Evolutionary conservation across 2,888 invertebrate genomes (phyloP), one percentile per base, ranked within the genome.

Genomic region (Thera britannica): DNA sequence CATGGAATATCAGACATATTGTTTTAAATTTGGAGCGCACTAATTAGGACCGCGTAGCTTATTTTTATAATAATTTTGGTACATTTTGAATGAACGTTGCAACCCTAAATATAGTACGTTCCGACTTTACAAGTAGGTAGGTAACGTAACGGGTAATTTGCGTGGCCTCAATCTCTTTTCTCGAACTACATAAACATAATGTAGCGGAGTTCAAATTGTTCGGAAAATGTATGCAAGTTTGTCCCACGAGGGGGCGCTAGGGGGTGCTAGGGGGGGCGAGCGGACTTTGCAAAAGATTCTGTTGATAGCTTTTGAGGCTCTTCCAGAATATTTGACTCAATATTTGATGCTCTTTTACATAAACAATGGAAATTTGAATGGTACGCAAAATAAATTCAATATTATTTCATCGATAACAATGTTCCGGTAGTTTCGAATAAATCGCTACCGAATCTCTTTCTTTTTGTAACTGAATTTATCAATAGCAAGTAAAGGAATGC

Each of bases 211-310:
- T 62, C 63, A 70, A 70, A 71, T 70, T 66, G 65, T 65, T 55
- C 62, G 59, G 61, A 65, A 72, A 72, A 70, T 72, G 65, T 72
- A 72, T 74, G 71, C 72, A 64, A 72, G 72, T 71, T 65, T 65
- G 58, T 70, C 67, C 68, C 68, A 34, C 54, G 61, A 46, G 49
- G 55, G 57, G 35, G 35, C 46, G 61, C 35, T 6, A 34, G 54
- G 55, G 36, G 46, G 44, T 0, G 38, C 38, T 38, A 38, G 38
- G 44, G 7, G 6, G 44, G 7, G 44, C 44, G 9, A 9, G 44
- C 2, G 11, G 56, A 70, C 68, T 68, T 69, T 68, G 61, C 56
- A 35, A 12, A 49, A n/a, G 51, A 61, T 62, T 62, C 41, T 57
- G 56, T 52, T 67, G 70, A 67, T 72, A 62, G 61, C 62, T 67